Evolutionary conservation across 1,140 invertebrate genomes (phyloP).

Genomic region (Zaprionus ornatus): DNA sequence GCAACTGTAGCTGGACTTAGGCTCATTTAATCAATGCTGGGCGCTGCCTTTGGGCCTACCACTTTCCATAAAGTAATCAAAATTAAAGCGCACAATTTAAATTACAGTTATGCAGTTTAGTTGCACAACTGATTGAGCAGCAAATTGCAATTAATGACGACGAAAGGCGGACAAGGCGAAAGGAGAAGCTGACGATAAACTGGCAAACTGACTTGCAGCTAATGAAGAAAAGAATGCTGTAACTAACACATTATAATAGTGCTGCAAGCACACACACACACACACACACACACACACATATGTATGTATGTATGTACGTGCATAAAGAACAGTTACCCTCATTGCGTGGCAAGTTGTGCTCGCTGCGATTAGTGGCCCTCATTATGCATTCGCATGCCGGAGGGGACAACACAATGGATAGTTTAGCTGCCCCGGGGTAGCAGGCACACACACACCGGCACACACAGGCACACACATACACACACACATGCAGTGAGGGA

Average conservation of each 20-base stretch:
- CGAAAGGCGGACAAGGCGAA: neutral
- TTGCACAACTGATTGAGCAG: neutral
- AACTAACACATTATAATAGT: conserved; percentile 1
- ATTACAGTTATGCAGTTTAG: conserved; percentile 29
- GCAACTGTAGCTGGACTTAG: conserved; percentile 48
- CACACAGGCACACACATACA: neutral
- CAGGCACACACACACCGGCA: conserved; percentile 19
- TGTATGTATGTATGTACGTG: neutral
- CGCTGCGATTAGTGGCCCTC: conserved; percentile 33
- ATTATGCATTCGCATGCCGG: conserved; percentile 39
- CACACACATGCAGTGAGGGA: neutral
- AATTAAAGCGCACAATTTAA: conserved; percentile 44
- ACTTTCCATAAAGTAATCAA: conserved; percentile 28
- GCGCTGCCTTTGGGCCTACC: neutral
- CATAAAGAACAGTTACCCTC: conserved; percentile 39
- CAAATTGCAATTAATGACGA: neutral
- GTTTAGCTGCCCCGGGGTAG: conserved; percentile 22
- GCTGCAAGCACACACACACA: neutral
- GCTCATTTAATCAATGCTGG: conserved; percentile 68
- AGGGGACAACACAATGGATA: conserved; percentile 39
- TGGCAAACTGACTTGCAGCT: neutral
- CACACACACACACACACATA: neutral
- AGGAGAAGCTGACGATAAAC: neutral
- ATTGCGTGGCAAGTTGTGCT: conserved; percentile 42
- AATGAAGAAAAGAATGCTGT: conserved; percentile 17